Evolutionary conservation across 2,797 vertebrate genomes (phyloP).

Genomic region (Oreortyx pictus): DNA sequence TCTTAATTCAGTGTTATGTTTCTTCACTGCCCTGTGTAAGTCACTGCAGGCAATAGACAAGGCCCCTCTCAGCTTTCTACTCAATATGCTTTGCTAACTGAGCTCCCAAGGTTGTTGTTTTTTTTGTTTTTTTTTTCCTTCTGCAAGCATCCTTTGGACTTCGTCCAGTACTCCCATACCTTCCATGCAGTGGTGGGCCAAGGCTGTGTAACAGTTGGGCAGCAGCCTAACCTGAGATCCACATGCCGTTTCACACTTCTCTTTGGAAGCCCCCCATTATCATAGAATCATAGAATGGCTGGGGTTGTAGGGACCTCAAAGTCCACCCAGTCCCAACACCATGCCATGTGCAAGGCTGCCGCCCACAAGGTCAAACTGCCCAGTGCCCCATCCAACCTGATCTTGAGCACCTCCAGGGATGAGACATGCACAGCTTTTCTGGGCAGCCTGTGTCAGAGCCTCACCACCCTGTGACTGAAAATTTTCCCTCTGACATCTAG

Average conservation of each 20-base stretch:
- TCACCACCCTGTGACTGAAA: background rate
- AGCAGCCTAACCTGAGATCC: background rate
- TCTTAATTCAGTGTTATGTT: background rate
- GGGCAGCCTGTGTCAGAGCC: background rate
- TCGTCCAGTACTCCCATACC: background rate
- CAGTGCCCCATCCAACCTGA: background rate
- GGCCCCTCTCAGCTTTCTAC: background rate
- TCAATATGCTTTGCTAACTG: background rate
- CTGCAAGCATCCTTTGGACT: background rate
- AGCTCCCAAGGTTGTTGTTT: background rate
- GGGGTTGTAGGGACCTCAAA: background rate
- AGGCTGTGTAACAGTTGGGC: background rate
- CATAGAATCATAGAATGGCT: background rate
- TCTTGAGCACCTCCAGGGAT: background rate
- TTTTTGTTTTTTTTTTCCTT: background rate
- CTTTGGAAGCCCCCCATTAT: background rate
- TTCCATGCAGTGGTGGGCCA: background rate
- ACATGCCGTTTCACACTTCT: fast-evolving
- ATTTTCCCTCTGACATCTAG: background rate
- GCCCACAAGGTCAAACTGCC: background rate
- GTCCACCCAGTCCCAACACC: background rate
- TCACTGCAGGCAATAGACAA: background rate
- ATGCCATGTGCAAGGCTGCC: background rate
- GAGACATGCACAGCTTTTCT: background rate
- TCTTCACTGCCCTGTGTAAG: background rate